These are phyloP conservation scores for Corapipo altera DNA, from an alignment of 2,113 vertebrate species.

Conservation along the genomic window DNA sequence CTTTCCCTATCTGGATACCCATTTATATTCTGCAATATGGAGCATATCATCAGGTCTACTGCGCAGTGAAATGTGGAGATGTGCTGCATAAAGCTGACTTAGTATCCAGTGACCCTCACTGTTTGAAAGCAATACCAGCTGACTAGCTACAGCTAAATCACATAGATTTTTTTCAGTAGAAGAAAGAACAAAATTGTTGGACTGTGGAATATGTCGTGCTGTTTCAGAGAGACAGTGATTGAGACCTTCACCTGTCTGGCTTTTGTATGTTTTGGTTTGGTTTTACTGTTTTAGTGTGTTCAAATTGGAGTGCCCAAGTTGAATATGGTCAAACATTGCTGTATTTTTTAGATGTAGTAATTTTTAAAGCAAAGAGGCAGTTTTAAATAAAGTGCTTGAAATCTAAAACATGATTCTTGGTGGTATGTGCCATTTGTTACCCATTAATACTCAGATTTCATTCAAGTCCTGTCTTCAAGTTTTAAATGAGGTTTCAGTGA, in stretches of 20 bases:
- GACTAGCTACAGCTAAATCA: not conserved
- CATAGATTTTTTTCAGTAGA: not conserved
- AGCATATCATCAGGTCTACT: not conserved
- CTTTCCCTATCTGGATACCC: not conserved
- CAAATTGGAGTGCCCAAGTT: not conserved
- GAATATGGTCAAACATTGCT: not conserved
- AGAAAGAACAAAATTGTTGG: not conserved
- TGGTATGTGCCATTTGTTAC: not conserved
- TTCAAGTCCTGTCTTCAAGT: not conserved
- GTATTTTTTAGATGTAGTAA: not conserved
- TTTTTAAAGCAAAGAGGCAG: not conserved
- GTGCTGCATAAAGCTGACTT: not conserved
- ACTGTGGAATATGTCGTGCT: not conserved
- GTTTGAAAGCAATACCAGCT: not conserved
- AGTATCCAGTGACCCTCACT: not conserved
- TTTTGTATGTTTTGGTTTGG: not conserved
- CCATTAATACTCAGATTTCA: not conserved
- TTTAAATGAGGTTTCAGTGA: not conserved
- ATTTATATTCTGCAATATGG: not conserved
- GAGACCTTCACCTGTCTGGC: rapidly evolving
- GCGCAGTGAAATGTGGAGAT: not conserved
- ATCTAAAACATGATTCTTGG: not conserved
- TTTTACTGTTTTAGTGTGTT: not conserved
- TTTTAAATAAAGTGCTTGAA: not conserved
- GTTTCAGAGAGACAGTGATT: not conserved